Evolutionary conservation across 2,888 invertebrate genomes (phyloP).

Genomic region (Hipparchia sbordonii): DNA sequence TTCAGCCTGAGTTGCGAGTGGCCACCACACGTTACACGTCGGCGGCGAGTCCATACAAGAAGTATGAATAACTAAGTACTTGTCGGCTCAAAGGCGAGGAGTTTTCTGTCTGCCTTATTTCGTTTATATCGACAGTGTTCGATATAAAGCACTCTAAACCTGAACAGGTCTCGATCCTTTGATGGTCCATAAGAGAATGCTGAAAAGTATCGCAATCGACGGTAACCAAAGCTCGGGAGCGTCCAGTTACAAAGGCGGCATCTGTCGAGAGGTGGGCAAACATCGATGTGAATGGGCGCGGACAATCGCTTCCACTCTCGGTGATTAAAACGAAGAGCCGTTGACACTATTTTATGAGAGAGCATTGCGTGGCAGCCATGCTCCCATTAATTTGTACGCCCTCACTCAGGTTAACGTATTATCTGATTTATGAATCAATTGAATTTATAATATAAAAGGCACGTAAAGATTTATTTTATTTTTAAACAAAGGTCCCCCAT

Average conservation of each 20-base stretch:
- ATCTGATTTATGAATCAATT: constrained; percentile 42
- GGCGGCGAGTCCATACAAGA: too few relatives aligned
- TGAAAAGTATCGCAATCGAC: constrained; percentile 67
- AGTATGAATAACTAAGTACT: too few relatives aligned
- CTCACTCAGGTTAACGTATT: constrained; percentile 48
- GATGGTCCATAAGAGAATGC: constrained; percentile 59
- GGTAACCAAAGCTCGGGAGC: constrained; percentile 59
- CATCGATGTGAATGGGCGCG: constrained; percentile 68
- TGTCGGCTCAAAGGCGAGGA: too few relatives aligned
- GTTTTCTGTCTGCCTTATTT: background rate
- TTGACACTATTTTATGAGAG: constrained; percentile 78
- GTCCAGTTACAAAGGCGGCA: constrained; percentile 75
- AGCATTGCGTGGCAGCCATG: constrained; percentile 57
- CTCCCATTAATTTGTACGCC: constrained; percentile 63
- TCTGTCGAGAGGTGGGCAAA: constrained; percentile 74
- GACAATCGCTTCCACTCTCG: constrained; percentile 77
- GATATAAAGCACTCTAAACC: constrained; percentile 47
- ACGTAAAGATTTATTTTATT: constrained; percentile 22
- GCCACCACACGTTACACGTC: too few relatives aligned
- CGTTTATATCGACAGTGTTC: constrained; percentile 41
- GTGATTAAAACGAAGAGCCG: constrained; percentile 80
- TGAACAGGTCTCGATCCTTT: constrained; percentile 51
- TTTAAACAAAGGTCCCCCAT: constrained; percentile 9
- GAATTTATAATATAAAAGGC: constrained; percentile 29
- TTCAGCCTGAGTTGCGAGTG: too few relatives aligned